These are phyloP conservation scores for Scaptomyza tumidula DNA, from an alignment of 2,888 invertebrate species.

Conservation along the genomic window DNA sequence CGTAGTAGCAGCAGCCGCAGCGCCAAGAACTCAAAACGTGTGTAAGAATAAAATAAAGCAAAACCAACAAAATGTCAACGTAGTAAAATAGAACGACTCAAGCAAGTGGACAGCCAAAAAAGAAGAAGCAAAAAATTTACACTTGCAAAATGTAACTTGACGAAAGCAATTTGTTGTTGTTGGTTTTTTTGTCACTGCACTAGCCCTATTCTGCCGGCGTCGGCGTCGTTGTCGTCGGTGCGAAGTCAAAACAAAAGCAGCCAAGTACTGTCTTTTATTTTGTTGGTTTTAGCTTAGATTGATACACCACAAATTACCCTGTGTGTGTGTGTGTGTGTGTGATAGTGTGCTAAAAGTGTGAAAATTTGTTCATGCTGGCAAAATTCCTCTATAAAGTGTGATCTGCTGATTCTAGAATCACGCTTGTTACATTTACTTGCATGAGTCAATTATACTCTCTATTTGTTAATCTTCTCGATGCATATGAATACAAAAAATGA, in stretches of 20 bases:
- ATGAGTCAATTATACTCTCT: not conserved
- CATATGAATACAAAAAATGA: not conserved
- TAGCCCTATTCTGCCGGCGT: not conserved
- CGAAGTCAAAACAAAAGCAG: conserved; percentile 60
- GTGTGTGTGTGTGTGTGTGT: too few species aligned
- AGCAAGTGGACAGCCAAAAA: conserved; percentile 25
- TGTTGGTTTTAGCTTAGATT: not conserved
- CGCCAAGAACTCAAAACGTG: conserved; percentile 3
- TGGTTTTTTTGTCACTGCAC: not conserved
- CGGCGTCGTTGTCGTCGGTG: conserved; percentile 7
- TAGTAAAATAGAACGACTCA: conserved; percentile 9
- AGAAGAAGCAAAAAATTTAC: conserved; percentile 20
- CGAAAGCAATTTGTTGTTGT: conserved; percentile 2
- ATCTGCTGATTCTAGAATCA: not conserved
- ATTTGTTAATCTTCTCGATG: not conserved
- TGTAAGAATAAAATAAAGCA: conserved; percentile 3
- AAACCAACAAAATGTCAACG: conserved; percentile 9
- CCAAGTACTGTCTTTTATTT: too few species aligned
- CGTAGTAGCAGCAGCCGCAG: not conserved
- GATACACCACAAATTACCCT: too few species aligned
- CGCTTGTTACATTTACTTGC: too few species aligned
- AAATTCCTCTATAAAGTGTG: not conserved
- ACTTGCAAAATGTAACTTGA: conserved; percentile 38
- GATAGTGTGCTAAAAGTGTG: not conserved
- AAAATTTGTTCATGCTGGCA: not conserved